Evolutionary conservation across 2,113 vertebrate genomes (phyloP), one percentile per base, ranked within the genome.

Genomic region (Alligator sinensis): DNA sequence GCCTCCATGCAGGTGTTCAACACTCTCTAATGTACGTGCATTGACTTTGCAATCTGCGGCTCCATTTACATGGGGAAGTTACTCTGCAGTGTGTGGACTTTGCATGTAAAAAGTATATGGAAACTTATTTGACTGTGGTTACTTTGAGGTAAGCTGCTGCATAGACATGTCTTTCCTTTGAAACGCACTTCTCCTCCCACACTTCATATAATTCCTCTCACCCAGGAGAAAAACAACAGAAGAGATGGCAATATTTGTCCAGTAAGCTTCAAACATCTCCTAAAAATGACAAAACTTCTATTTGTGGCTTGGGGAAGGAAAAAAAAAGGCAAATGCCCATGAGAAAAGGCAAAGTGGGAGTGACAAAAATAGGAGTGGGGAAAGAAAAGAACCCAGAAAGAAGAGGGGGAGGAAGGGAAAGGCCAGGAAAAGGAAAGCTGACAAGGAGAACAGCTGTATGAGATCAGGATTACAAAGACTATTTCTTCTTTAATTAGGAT

Each of bases 201-300:
- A 82, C 85, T 88, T 75, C 0, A 0, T 83, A 38, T 58, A 90
- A 88, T 84, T 94, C 92, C 13, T 68, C 88, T 27, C 78, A 72
- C 79, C 68, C 38, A 91, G 77, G 76, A 82, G 84, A 84, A 1
- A 9, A 15, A 30, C 47, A 95, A 91, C 68, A 85, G 80, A 68
- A 84, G 11, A 13, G 11, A 10, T 19, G 91, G 86, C 74, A 93
- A 92, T 90, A 91, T 87, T 92, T 75, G 87, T 54, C 74, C 58
- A 85, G 54, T 77, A 95, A 74, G 82, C 3, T 1, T 21, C 75
- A 94, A 93, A 63, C 54, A 58, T 76, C 80, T 89, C 28, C 66
- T 94, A 34, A 90, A 88, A 74, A 86, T 63, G 92, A 87, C 87
- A 74, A 93, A 91, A 91, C 24, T 92, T 97, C 88, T 89, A 82